Evolutionary conservation across 2,888 invertebrate genomes (phyloP), one percentile per base, ranked within the genome.

Genomic region (Corythucha ciliata): DNA sequence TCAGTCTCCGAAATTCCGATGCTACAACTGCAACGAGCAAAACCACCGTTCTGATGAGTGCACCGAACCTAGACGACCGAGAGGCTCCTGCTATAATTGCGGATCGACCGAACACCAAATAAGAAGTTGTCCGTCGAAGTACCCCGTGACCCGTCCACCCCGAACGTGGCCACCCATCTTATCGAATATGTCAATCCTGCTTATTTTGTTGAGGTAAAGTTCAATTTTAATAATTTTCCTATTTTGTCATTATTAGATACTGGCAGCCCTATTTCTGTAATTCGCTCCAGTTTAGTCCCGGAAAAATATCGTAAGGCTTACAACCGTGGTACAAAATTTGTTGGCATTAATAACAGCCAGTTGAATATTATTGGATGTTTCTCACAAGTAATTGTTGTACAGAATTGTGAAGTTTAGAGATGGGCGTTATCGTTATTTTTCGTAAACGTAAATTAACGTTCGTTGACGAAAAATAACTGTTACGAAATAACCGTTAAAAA

Each of bases 281-380:
- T 47, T 14, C 18, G 25, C n/a, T 22, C 27, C 18, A 53, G 54
- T 37, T 59, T 57, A 42, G 60, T 60, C 29, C 53, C 55, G 4
- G 12, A 22, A 3, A 8, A 3, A 8, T 8, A 14, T 5, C 7
- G 7, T 3, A 14, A 37, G 3, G 21, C 37, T 37, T 37, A 37
- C 22, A 12, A 16, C 10, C 21, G 12, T 3, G 6, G 5, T 14
- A 3, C 12, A 8, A 14, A 14, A 14, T 37, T 37, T 37, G 8
- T 8, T 14, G 37, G 37, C 10, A 16, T 16, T 8, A 37, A 37
- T 37, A 8, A 37, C 8, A 37, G 37, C 12, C 37, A 20, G 3
- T 21, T 37, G 7, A 37, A 37, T 21, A 37, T 37, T 8, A 14
- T 37, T 3, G 37, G 37, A 14, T 10, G 10, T 37, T 6, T 37